Conservation (phyloP, 1,140 invertebrate species). For the Drosophila navojoa region DNA sequence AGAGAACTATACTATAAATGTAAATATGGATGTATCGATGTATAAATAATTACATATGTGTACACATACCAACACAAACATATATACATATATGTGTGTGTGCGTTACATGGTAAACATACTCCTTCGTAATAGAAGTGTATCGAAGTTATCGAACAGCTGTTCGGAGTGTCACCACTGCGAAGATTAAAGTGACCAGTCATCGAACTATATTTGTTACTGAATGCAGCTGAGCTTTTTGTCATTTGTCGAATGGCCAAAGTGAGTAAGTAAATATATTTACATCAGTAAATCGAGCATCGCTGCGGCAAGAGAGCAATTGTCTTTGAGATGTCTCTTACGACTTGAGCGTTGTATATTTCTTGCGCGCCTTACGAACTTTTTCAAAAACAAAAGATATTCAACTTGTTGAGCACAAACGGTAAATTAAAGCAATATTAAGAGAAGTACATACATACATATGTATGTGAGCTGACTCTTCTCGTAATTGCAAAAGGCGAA, state of each 20-base stretch:
- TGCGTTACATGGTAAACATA: background rate
- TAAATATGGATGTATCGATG: conserved; percentile 10
- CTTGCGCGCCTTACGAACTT: no score
- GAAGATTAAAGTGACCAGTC: background rate
- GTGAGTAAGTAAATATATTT: no score
- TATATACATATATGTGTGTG: background rate
- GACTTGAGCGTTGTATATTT: no score
- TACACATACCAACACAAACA: background rate
- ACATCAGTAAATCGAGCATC: no score
- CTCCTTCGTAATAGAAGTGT: background rate
- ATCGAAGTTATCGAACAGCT: conserved; percentile 16
- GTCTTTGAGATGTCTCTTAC: no score
- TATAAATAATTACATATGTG: background rate
- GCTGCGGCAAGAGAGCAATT: no score
- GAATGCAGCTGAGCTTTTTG: background rate
- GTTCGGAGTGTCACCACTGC: background rate
- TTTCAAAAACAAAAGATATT: no score
- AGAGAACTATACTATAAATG: background rate
- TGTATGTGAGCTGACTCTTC: no score
- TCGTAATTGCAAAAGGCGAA: no score
- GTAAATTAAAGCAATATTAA: no score
- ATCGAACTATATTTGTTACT: background rate
- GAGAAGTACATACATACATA: no score
- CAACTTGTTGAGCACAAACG: no score
- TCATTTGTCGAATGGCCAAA: background rate